Conservation (phyloP, 2,113 vertebrate species). For the Dasyurus viverrinus region DNA sequence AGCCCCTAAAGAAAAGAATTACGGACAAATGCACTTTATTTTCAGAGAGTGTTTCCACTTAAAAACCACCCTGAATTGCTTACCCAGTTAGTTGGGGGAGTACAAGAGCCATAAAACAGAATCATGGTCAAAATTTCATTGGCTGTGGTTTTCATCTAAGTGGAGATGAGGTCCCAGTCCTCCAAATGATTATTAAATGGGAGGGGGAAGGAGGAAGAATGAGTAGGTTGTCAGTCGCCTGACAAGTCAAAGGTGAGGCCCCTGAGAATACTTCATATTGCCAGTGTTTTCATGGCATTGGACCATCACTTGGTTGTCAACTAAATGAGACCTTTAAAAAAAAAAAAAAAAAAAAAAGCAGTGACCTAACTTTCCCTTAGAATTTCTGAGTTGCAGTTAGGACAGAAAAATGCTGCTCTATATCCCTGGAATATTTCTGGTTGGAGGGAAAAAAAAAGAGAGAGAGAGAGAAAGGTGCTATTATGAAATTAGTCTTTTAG, state of each 20-base stretch:
- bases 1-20: constrained; percentile 87
- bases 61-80: constrained; percentile 29
- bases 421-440: constrained; percentile 27
- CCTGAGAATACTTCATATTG: not conserved
- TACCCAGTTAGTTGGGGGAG: constrained; percentile 6
- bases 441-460: constrained; percentile 21
- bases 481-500: constrained; percentile 20
- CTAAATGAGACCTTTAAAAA: constrained; percentile 18
- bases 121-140: not conserved
- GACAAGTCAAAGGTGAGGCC: constrained; percentile 19
- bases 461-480: not conserved
- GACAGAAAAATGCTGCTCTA: not conserved
- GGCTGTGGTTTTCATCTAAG: constrained; percentile 19
- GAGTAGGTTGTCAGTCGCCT: not conserved
- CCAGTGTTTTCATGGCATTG: not conserved
- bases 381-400: constrained; percentile 8
- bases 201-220: not conserved
- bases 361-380: constrained; percentile 14
- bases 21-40: constrained; percentile 63
- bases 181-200: not conserved
- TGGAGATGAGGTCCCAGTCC: constrained; percentile 27
- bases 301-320: not conserved
- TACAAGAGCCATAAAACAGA: constrained; percentile 34
- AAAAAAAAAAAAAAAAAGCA: not conserved
- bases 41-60: constrained; percentile 52